phyloP scores from a whole-genome alignment of 2,113 vertebrate genomes.

The Melanocharis versteri region DNA sequence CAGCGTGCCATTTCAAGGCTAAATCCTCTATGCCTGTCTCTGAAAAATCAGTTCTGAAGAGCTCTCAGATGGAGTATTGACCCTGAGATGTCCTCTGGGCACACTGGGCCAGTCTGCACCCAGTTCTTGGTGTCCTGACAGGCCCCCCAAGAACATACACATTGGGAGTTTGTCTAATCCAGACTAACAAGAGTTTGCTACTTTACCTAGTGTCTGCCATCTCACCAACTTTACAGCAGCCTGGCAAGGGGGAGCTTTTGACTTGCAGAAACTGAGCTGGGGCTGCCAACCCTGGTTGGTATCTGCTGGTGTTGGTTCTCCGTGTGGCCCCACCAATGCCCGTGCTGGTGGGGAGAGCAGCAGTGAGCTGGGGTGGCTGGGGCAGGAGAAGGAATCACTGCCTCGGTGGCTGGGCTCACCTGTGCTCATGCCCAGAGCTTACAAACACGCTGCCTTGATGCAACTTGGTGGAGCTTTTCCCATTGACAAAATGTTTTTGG shows the following conservation, averaged over 20 bases:
- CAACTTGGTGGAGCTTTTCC: background rate
- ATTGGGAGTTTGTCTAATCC: background rate
- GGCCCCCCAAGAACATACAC: background rate
- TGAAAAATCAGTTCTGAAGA: background rate
- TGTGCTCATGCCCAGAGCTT: background rate
- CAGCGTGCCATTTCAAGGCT: background rate
- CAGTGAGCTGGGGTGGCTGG: too few species aligned
- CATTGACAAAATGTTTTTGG: background rate
- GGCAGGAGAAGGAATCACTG: background rate
- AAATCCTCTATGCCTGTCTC: background rate
- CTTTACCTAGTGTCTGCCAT: background rate
- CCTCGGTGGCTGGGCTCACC: background rate
- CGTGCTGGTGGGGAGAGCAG: background rate
- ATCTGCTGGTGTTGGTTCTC: background rate
- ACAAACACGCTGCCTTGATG: background rate
- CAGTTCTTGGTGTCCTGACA: background rate
- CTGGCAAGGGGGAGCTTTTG: background rate
- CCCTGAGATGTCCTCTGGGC: background rate
- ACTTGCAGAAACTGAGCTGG: background rate
- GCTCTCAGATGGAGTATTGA: background rate
- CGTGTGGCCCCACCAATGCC: accelerated
- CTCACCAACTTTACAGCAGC: background rate
- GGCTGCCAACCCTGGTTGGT: too few species aligned
- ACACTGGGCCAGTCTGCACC: background rate
- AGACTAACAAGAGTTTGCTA: background rate